Evolutionary conservation across 2,888 invertebrate species (phyloP).

Genomic region (Periphyllus acericola): DNA sequence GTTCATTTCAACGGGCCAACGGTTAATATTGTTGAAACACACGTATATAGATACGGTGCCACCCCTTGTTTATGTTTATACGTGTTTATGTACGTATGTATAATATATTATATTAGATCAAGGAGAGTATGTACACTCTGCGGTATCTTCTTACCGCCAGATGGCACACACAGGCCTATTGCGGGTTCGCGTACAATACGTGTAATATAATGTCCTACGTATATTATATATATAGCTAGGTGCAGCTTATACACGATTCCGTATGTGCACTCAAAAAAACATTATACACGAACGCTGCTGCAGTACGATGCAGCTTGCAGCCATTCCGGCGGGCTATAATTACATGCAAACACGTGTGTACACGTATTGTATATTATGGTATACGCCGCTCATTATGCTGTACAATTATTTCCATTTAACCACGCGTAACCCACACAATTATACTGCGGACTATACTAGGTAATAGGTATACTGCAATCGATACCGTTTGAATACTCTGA

Average conservation of each 20-base stretch:
- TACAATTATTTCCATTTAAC: constrained; percentile 35
- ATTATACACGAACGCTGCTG: neutral
- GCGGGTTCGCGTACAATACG: constrained; percentile 21
- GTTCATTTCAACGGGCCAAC: constrained; percentile 22
- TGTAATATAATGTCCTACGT: neutral
- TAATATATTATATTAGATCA: neutral
- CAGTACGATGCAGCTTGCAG: constrained; percentile 2
- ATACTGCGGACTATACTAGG: no score
- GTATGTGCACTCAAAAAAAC: neutral
- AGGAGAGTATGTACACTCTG: neutral
- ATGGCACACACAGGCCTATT: constrained; percentile 23
- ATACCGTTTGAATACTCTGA: constrained; percentile 10
- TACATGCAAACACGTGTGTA: constrained; percentile 16
- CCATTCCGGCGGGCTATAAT: constrained; percentile 9
- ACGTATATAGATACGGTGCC: constrained; percentile 7
- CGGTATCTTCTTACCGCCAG: constrained; percentile 50
- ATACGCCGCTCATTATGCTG: neutral
- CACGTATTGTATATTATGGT: neutral
- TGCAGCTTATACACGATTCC: constrained; percentile 18
- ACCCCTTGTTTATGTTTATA: constrained; percentile 22
- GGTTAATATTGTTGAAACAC: constrained; percentile 21
- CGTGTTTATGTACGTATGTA: neutral
- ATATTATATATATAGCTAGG: neutral
- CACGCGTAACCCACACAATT: constrained; percentile 38
- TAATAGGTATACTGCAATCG: constrained; percentile 36